A percentile compares a stretch with the other conserved stretches of the same genome.
Evolutionary conservation across 2,113 vertebrate genomes (phyloP).

Genomic region (Phrynocephalus versicolor): DNA sequence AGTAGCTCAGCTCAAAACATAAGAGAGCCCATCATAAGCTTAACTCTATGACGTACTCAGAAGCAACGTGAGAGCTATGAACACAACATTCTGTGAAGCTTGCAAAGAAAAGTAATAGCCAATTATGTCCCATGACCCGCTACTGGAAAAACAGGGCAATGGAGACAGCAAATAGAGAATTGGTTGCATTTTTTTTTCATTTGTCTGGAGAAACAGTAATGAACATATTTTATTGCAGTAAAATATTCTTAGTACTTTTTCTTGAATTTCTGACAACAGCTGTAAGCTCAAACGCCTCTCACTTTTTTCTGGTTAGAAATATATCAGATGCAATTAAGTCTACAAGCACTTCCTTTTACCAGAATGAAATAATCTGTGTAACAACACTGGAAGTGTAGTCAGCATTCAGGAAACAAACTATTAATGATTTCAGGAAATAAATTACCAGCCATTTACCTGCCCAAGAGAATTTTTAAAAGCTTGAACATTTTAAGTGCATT

Average conservation of each 20-base stretch:
- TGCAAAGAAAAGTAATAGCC: constrained; percentile 54
- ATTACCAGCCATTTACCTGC: neutral
- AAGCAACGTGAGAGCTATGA: constrained; percentile 57
- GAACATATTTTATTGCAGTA: constrained; percentile 13
- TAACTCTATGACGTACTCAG: constrained; percentile 60
- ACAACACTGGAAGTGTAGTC: neutral
- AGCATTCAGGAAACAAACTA: neutral
- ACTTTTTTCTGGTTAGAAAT: neutral
- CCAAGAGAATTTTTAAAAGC: neutral
- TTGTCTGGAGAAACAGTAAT: neutral
- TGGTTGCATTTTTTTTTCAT: constrained; percentile 17
- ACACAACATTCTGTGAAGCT: constrained; percentile 47
- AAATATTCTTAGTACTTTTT: constrained; percentile 6
- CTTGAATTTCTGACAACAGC: neutral
- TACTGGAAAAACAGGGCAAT: constrained; percentile 33
- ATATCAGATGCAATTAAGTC: neutral
- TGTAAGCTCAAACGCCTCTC: neutral
- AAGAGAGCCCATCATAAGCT: constrained; percentile 51
- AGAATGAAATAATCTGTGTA: neutral
- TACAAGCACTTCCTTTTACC: neutral
- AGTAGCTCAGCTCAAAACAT: constrained; percentile 46
- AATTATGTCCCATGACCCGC: constrained; percentile 47
- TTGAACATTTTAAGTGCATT: no score
- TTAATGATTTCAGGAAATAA: neutral
- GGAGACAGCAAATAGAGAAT: constrained; percentile 52